Conservation (phyloP, 1,140 invertebrate genomes). For the Achroia grisella region DNA sequence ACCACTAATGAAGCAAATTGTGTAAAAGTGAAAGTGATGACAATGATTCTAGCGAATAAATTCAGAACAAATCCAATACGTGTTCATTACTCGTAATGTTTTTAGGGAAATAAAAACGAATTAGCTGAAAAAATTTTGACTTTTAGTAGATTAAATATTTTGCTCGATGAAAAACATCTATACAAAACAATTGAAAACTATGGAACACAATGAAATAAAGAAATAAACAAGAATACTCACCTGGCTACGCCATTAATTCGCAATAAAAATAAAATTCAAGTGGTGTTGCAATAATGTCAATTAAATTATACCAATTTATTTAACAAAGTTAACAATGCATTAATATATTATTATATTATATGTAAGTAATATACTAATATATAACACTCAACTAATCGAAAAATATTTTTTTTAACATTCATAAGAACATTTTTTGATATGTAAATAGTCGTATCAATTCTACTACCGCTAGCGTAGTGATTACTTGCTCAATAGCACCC, state of each 20-base stretch:
- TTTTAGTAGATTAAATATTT: constrained; percentile 60
- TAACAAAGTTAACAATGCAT: too few species aligned
- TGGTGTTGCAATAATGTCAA: too few species aligned
- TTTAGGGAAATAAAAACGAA: constrained; percentile 59
- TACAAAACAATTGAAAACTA: constrained; percentile 68
- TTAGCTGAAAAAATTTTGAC: constrained; percentile 66
- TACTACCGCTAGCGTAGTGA: too few species aligned
- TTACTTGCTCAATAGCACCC: too few species aligned
- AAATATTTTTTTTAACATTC: too few species aligned
- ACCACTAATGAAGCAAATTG: constrained; percentile 57
- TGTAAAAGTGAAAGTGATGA: constrained; percentile 72
- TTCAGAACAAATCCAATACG: constrained; percentile 71
- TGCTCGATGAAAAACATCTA: constrained; percentile 64
- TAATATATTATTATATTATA: too few species aligned
- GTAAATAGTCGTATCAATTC: too few species aligned
- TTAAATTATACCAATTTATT: too few species aligned
- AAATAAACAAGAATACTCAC: constrained; percentile 72
- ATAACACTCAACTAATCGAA: too few species aligned
- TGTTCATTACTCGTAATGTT: constrained; percentile 70
- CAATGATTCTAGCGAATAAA: constrained; percentile 69
- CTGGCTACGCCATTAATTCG: constrained; percentile 73
- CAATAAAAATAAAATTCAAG: constrained; percentile 68
- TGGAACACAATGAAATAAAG: constrained; percentile 67
- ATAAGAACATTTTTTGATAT: too few species aligned
- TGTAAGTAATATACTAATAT: too few species aligned